Conservation (phyloP, 92 coral and sea anemone species). For the Parazoanthus atlanticus region DNA sequence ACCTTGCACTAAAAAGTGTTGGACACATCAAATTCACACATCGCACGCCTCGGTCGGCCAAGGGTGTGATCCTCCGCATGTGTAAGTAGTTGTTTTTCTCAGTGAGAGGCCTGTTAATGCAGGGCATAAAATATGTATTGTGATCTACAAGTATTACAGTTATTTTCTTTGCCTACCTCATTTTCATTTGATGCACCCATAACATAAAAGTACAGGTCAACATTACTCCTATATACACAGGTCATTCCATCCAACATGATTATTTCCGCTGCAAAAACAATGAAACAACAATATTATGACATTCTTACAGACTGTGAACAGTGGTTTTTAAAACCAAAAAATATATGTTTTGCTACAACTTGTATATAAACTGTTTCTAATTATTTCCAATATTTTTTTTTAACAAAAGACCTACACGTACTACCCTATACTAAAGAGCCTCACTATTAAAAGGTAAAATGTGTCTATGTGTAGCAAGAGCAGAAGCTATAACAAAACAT, state of each 20-base stretch:
- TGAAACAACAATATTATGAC: not conserved
- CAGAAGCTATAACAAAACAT: too few species aligned
- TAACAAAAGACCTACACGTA: not conserved
- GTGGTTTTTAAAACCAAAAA: not conserved
- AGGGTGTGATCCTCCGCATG: too few species aligned
- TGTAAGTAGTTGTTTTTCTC: too few species aligned
- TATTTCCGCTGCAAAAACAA: conserved; percentile 82
- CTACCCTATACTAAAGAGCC: not conserved
- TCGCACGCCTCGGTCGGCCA: too few species aligned
- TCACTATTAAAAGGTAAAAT: too few species aligned
- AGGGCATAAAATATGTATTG: not conserved
- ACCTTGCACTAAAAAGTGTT: too few species aligned
- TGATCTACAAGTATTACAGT: too few species aligned
- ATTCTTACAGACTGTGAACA: not conserved
- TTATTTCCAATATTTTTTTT: too few species aligned
- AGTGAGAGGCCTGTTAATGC: not conserved
- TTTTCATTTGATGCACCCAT: conserved; percentile 98
- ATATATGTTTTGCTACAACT: not conserved
- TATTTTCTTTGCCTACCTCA: conserved; percentile 65
- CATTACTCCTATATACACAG: conserved; percentile 98
- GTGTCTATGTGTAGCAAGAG: too few species aligned
- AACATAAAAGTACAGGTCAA: conserved; percentile 95
- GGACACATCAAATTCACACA: too few species aligned
- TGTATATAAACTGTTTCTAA: not conserved
- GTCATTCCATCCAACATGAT: conserved; percentile 99